Conservation (phyloP, 2,797 vertebrate genomes). For the Salarias fasciatus region DNA sequence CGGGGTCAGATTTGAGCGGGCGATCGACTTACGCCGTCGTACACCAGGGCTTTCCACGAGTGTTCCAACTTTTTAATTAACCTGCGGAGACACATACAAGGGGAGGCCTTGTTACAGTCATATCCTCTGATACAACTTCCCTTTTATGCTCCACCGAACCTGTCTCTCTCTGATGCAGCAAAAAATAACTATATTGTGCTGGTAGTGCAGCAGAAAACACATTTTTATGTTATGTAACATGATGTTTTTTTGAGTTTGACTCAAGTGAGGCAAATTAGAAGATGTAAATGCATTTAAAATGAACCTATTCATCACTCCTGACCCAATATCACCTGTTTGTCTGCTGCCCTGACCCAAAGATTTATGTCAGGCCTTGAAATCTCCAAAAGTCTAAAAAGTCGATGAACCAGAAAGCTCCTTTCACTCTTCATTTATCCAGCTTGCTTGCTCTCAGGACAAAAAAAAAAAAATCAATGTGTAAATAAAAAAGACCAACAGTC, state of each 20-base stretch:
- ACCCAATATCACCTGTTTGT: conserved; percentile 24
- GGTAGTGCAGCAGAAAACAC: conserved; percentile 21
- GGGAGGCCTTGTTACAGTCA: conserved; percentile 38
- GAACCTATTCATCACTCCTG: conserved; percentile 20
- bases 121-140: conserved; percentile 14
- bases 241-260: conserved; percentile 6
- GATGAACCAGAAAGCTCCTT: conserved; percentile 8
- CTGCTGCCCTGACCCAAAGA: conserved; percentile 14
- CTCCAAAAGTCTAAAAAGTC: conserved; percentile 12
- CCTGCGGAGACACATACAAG: conserved; percentile 74
- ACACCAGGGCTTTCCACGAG: conserved; percentile 98
- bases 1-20: conserved; percentile 33
- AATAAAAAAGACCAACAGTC: conserved; percentile 43
- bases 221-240: conserved; percentile 7
- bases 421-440: conserved; percentile 4
- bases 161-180: not conserved
- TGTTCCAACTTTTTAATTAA: conserved; percentile 98
- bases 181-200: conserved; percentile 6
- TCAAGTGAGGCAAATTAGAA: conserved; percentile 10
- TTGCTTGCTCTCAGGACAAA: conserved; percentile 12
- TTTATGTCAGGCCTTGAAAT: conserved; percentile 25
- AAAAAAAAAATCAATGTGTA: conserved; percentile 47
- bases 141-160: conserved; percentile 16
- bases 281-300: conserved; percentile 20
- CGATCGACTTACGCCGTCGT: conserved; percentile 91